Evolutionary conservation across 2,888 invertebrate species (phyloP), one percentile per base, ranked within the genome.

Genomic region (Xylota sylvarum): DNA sequence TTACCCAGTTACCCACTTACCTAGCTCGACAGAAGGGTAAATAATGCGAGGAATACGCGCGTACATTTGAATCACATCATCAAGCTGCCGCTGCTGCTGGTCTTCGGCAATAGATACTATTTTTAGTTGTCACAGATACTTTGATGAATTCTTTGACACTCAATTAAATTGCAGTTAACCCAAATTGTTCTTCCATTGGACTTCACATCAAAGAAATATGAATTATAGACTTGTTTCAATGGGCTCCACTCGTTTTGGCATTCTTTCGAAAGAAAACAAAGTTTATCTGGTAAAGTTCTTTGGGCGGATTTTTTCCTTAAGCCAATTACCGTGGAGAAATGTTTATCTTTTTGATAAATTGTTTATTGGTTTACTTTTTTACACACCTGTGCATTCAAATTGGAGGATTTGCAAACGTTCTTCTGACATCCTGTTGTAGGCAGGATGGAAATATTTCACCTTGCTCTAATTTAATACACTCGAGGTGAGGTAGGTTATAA

Each of bases 141-240:
- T 85, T 86, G 82, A 82, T 27, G 77, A 69, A 86, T 77, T 86
- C 67, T 56, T 77, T 69, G 82, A 78, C 86, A 86, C 86, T 69
- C 77, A 77, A 86, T 86, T 73, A 86, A 86, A 86, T 12, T 69
- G 77, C 67, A 82, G 82, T 86, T 86, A 86, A 82, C 86, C 86
- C 58, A 69, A 56, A 82, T 86, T 77, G 17, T 9, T 46, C 14
- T 19, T 4, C 9, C 23, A 50, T 35, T 70, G 56, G 46, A 12
- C 19, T 30, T 30, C 40, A 80, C 64, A 55, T 85, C 85, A 85
- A 85, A 85, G 80, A 50, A 19, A 72, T 43, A 14, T 46, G 52
- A 69, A 46, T 69, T 50, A 50, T 60, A 14, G 32, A 32, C 46
- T 73, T 40, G 30, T 30, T 12, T 10, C 6, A 43, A 5, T 40